phyloP scores from a whole-genome alignment of 2,888 invertebrate species.

The Tachina grossa region DNA sequence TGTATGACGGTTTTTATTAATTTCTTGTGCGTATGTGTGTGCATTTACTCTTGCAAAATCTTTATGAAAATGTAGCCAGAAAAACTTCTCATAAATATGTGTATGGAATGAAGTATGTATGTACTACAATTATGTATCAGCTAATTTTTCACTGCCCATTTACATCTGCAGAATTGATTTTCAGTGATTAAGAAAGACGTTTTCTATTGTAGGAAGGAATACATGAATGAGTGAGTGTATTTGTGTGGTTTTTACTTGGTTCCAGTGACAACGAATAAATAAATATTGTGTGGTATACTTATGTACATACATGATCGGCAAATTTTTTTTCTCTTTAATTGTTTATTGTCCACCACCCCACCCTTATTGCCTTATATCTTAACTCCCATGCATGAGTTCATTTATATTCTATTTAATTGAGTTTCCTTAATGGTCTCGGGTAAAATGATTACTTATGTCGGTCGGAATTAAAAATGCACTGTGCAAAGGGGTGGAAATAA shows the following conservation, averaged over 20 bases:
- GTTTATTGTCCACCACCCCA: constrained; percentile 25
- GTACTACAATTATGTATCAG: not conserved
- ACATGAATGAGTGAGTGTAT: not conserved
- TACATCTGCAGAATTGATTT: constrained; percentile 46
- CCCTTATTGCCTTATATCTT: constrained; percentile 11
- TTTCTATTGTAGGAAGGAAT: constrained; percentile 20
- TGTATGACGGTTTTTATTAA: constrained; percentile 40
- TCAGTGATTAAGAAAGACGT: constrained; percentile 53
- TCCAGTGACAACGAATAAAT: constrained; percentile 33
- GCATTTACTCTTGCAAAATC: constrained; percentile 24
- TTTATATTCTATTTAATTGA: constrained; percentile 40
- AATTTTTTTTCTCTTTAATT: constrained; percentile 21
- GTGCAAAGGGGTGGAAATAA: constrained; percentile 55
- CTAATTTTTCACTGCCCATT: constrained; percentile 7
- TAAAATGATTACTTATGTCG: constrained; percentile 40
- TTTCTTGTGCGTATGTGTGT: constrained; percentile 23
- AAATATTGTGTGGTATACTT: constrained; percentile 8
- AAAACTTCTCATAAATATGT: not conserved
- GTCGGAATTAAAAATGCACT: constrained; percentile 24
- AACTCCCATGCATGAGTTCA: constrained; percentile 28
- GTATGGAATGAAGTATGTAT: not conserved
- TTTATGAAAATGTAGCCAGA: not conserved
- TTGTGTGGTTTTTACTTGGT: constrained; percentile 1
- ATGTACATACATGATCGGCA: constrained; percentile 11
- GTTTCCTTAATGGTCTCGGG: constrained; percentile 51